phyloP scores from a whole-genome alignment of 2,113 vertebrate species.

The Equus przewalskii region DNA sequence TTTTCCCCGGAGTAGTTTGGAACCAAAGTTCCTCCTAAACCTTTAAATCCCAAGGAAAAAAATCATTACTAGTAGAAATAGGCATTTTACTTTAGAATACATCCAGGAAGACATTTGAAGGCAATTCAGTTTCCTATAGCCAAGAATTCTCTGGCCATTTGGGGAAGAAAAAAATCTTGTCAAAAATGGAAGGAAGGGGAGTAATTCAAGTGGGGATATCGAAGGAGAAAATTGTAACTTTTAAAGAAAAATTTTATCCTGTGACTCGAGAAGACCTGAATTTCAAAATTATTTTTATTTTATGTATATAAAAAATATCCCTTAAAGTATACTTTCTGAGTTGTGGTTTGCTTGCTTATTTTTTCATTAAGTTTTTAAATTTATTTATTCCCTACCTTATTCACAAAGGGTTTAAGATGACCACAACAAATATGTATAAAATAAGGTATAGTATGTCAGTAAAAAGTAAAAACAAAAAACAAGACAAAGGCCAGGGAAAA shows the following conservation, averaged over 20 bases:
- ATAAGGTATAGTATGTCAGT: background rate
- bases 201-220: background rate
- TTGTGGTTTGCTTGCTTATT: background rate
- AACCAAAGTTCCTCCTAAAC: background rate
- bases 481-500: background rate
- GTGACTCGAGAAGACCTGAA: background rate
- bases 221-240: background rate
- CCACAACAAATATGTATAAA: background rate
- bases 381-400: background rate
- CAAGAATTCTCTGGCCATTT: background rate
- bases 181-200: slow-evolving; percentile 7
- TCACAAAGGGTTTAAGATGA: slow-evolving; percentile 39
- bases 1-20: background rate
- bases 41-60: background rate
- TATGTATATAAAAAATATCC: background rate
- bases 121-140: background rate
- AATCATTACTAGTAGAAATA: background rate
- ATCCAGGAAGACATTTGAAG: background rate
- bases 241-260: background rate
- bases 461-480: background rate
- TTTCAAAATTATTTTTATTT: slow-evolving; percentile 20
- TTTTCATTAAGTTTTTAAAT: background rate
- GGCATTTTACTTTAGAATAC: slow-evolving; percentile 44
- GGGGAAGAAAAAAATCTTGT: background rate
- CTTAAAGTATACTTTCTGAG: background rate